Base-by-base conservation (phyloP, 37 sponge, comb jelly and placozoan genomes). In the Amphimedon queenslandica region DNA sequence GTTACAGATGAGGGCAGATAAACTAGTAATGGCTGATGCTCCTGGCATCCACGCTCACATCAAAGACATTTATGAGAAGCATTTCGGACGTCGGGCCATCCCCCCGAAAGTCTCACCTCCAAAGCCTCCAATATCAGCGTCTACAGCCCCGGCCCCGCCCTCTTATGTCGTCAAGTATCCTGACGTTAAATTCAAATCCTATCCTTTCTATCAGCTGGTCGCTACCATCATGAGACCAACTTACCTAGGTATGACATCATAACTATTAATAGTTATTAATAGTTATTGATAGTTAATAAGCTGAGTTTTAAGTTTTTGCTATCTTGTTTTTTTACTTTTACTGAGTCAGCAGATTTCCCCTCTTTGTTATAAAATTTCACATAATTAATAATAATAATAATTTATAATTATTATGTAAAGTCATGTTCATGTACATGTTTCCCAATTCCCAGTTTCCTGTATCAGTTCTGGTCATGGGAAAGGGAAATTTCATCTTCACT, bases 201-300 rank as follows among this genome's bases (percentile, higher is more conserved):
- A 70, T 1, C 81, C 87, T 0, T 87, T 87, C 42, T 87, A 55
- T 64, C 5, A 38, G 5, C 39, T 42, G 11, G 23, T 77, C 27
- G 81, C 74, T 11, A 65, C 76, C 1, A 87, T 87, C 58, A 70
- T 87, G 13, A 41, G 77, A 66, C 81, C 87, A 37, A 80, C 77
- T 64, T 76, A 76, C 5, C 60, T 87, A n/a, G 73, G 87, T 86
- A 28, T 40, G 73, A 25, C 23, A 47, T 47, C 13, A 47, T n/a
- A n/a, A n/a, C n/a, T n/a, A n/a, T n/a, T n/a, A n/a, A n/a, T n/a
- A n/a, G n/a, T n/a, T n/a, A n/a, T n/a, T n/a, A n/a, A n/a, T n/a
- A n/a, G n/a, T n/a, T n/a, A n/a, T n/a, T n/a, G n/a, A n/a, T n/a
- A n/a, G n/a, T n/a, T n/a, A n/a, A n/a, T n/a, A n/a, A n/a, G n/a